These are phyloP conservation scores for Ctenochaetus hawaiiensis DNA, from an alignment of 2,797 vertebrate genomes.

Conservation along the genomic window DNA sequence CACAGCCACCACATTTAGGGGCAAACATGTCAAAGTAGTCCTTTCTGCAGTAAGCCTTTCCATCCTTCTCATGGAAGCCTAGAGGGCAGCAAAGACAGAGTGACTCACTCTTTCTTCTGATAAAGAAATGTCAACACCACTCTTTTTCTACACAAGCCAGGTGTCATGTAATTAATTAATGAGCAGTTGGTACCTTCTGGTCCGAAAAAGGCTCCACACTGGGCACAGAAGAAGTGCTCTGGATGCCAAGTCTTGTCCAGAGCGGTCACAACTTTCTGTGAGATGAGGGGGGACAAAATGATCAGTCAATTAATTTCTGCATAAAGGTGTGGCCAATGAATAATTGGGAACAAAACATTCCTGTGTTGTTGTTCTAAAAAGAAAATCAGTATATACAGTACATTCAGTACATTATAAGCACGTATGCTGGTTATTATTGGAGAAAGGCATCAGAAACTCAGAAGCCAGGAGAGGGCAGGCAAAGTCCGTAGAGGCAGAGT, in stretches of 20 bases:
- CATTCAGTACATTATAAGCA: background rate
- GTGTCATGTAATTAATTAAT: slow-evolving; percentile 1
- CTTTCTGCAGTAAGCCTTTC: slow-evolving; percentile 95
- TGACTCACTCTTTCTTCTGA: background rate
- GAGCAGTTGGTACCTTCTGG: slow-evolving; percentile 89
- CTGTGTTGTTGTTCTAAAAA: background rate
- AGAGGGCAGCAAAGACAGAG: slow-evolving; percentile 42
- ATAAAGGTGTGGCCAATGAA: background rate
- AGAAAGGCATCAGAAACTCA: slow-evolving; percentile 9
- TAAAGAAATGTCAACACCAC: background rate
- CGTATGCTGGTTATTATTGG: background rate
- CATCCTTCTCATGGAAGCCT: slow-evolving; percentile 97
- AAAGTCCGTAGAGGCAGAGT: slow-evolving; percentile 24
- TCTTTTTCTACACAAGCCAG: background rate
- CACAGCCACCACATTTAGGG: slow-evolving; percentile 94
- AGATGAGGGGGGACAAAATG: slow-evolving; percentile 25
- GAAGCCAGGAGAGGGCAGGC: slow-evolving; percentile 67
- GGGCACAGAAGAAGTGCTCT: slow-evolving; percentile 96
- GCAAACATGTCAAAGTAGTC: slow-evolving; percentile 98
- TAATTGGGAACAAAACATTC: background rate
- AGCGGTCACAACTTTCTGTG: slow-evolving; percentile 96
- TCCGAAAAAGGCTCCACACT: slow-evolving; percentile 95
- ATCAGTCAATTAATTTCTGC: background rate
- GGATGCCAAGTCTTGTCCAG: slow-evolving; percentile 97
- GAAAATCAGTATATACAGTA: background rate